phyloP scores from a whole-genome alignment of 2,888 invertebrate species.

The Synanthedon formicaeformis region DNA sequence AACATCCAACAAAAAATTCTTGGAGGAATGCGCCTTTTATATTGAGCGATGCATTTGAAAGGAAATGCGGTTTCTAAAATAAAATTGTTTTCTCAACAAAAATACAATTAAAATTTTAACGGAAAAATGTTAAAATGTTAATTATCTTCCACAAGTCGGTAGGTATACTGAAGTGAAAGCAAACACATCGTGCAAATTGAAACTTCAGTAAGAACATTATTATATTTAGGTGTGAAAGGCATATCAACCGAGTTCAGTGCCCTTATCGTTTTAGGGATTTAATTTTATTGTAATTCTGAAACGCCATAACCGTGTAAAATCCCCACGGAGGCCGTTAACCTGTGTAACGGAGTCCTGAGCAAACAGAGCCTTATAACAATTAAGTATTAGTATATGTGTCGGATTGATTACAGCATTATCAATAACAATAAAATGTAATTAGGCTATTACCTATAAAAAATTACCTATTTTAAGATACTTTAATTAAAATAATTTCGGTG shows the following conservation, averaged over 20 bases:
- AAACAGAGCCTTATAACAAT: not conserved
- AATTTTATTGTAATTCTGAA: not conserved
- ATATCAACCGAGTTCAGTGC: not conserved
- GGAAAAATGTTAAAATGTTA: constrained; percentile 8
- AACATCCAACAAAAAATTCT: too few relatives aligned
- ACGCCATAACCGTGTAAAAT: not conserved
- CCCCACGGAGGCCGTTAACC: not conserved
- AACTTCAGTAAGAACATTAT: not conserved
- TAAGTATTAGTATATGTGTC: not conserved
- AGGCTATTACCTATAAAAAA: too few relatives aligned
- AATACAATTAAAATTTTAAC: constrained; percentile 5
- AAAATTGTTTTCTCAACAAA: constrained; percentile 9
- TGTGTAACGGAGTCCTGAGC: not conserved
- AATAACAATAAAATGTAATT: too few relatives aligned
- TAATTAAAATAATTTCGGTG: too few relatives aligned
- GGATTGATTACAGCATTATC: not conserved
- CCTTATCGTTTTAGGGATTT: not conserved
- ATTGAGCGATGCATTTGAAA: constrained; percentile 8
- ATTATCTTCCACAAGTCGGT: not conserved
- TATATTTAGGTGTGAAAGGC: not conserved
- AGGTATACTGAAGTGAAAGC: not conserved
- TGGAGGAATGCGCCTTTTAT: constrained; percentile 1
- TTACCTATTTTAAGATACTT: too few relatives aligned
- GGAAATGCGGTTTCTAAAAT: constrained; percentile 7
- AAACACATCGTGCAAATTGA: not conserved